phyloP scores from a whole-genome alignment of 2,888 invertebrate genomes.

The Neoascia interrupta region DNA sequence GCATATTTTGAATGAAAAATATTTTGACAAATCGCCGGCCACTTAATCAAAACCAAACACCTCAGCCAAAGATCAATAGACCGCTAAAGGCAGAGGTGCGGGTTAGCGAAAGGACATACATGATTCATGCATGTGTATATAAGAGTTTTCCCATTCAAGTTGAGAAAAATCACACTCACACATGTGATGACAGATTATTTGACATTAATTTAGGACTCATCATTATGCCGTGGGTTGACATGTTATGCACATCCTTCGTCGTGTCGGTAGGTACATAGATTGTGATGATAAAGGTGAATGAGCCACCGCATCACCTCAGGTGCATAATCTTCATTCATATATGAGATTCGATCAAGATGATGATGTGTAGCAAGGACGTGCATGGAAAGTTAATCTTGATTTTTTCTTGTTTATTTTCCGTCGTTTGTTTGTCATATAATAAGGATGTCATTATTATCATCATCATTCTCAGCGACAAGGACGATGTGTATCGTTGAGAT shows the following conservation, averaged over 20 bases:
- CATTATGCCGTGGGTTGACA: conserved; percentile 55
- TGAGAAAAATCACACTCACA: conserved; percentile 1
- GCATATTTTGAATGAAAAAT: conserved; percentile 71
- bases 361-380: conserved; percentile 57
- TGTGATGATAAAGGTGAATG: conserved; percentile 31
- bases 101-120: conserved; percentile 39
- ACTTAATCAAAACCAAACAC: conserved; percentile 77
- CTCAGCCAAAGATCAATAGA: conserved; percentile 64
- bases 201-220: conserved; percentile 67
- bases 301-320: conserved; percentile 50
- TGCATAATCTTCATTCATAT: conserved; percentile 46
- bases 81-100: conserved; percentile 32
- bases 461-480: conserved; percentile 61
- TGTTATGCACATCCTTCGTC: conserved; percentile 34
- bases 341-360: conserved; percentile 47
- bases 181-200: conserved; percentile 59
- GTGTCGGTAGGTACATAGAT: conserved; percentile 2
- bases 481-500: conserved; percentile 66
- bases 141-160: background rate
- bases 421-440: conserved; percentile 44
- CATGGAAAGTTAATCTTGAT: conserved; percentile 54
- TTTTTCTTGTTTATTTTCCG: background rate
- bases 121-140: no score
- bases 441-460: conserved; percentile 64
- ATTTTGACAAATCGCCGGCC: conserved; percentile 77